These are phyloP conservation scores for Chelidonichthys spinosus DNA, from an alignment of 2,797 vertebrate species.

Conservation along the genomic window DNA sequence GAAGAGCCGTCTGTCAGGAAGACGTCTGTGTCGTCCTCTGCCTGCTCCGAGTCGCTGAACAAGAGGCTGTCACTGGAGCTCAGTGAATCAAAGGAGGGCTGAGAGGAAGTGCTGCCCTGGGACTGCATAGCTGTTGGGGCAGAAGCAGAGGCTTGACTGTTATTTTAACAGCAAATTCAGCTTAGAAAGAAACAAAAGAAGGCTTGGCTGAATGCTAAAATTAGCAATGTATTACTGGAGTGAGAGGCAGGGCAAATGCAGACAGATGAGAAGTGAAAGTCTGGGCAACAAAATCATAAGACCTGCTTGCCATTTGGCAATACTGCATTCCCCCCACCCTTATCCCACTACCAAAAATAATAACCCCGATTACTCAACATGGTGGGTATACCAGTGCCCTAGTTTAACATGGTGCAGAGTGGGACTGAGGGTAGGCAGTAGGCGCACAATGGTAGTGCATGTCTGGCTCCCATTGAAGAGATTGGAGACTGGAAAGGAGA, in stretches of 20 bases:
- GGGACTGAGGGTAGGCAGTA: constrained; percentile 72
- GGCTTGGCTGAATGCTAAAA: constrained; percentile 19
- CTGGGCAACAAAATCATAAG: constrained; percentile 7
- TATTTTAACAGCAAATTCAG: constrained; percentile 5
- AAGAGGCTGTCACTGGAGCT: constrained; percentile 82
- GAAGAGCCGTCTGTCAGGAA: constrained; percentile 80
- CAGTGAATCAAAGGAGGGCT: constrained; percentile 83
- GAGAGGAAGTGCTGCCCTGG: constrained; percentile 82
- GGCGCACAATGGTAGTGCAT: constrained; percentile 78
- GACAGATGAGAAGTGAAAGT: not conserved
- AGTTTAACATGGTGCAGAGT: constrained; percentile 77
- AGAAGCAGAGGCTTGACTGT: constrained; percentile 17
- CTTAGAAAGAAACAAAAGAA: constrained; percentile 2
- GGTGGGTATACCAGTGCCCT: constrained; percentile 75
- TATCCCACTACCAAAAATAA: constrained; percentile 50
- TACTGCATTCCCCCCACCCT: constrained; percentile 11
- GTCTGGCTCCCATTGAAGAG: constrained; percentile 82
- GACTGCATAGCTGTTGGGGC: constrained; percentile 82
- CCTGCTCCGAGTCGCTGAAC: constrained; percentile 82
- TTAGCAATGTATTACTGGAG: constrained; percentile 11
- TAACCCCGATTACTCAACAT: constrained; percentile 76
- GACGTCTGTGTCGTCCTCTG: constrained; percentile 79
- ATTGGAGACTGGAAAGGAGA: constrained; percentile 71
- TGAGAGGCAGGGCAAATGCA: not conserved
- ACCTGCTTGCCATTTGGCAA: constrained; percentile 21